A percentile compares a stretch with the other conserved stretches of the same genome.
Evolutionary conservation across 92 coral and sea anemone genomes (phyloP).

Genomic region (Siderastrea siderea): DNA sequence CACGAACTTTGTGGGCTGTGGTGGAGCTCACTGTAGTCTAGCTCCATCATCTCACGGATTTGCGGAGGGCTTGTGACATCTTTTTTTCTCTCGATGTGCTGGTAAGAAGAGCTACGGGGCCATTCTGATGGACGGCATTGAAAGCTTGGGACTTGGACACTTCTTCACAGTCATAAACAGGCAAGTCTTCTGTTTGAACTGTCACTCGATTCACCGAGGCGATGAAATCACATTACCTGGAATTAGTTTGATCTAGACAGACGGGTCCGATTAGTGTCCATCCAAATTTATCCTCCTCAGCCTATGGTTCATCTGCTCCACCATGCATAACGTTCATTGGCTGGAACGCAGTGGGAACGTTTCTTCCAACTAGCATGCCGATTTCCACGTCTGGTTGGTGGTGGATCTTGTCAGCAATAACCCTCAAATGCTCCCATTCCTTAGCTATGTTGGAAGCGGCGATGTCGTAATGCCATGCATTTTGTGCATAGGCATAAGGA

Average conservation of each 20-base stretch:
- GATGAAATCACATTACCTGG: not conserved
- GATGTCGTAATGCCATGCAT: slow-evolving; percentile 56
- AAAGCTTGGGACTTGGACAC: not conserved
- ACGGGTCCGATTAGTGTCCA: slow-evolving; percentile 86
- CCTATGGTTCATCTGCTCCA: slow-evolving; percentile 43
- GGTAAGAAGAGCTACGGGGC: slow-evolving; percentile 15
- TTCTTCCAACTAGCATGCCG: slow-evolving; percentile 65
- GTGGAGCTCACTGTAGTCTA: slow-evolving; percentile 70
- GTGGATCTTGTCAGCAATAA: slow-evolving; percentile 55
- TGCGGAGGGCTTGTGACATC: slow-evolving; percentile 65
- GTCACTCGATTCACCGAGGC: slow-evolving; percentile 61
- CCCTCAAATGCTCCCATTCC: slow-evolving; percentile 67
- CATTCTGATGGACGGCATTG: slow-evolving; percentile 7
- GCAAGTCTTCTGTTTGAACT: slow-evolving; percentile 50
- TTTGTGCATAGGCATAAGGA: slow-evolving; percentile 33
- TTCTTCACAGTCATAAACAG: no score
- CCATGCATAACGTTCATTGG: slow-evolving; percentile 55
- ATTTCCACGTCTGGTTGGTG: slow-evolving; percentile 70
- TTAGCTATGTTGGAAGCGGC: slow-evolving; percentile 72
- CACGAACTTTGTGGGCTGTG: slow-evolving; percentile 66
- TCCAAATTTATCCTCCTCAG: slow-evolving; percentile 52
- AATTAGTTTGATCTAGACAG: slow-evolving; percentile 24
- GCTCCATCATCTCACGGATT: slow-evolving; percentile 79
- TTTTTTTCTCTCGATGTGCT: slow-evolving; percentile 14
- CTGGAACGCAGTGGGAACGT: slow-evolving; percentile 62